These are phyloP conservation scores for Orientallactaga bullata DNA, from an alignment of 2,113 vertebrate genomes.

Conservation along the genomic window DNA sequence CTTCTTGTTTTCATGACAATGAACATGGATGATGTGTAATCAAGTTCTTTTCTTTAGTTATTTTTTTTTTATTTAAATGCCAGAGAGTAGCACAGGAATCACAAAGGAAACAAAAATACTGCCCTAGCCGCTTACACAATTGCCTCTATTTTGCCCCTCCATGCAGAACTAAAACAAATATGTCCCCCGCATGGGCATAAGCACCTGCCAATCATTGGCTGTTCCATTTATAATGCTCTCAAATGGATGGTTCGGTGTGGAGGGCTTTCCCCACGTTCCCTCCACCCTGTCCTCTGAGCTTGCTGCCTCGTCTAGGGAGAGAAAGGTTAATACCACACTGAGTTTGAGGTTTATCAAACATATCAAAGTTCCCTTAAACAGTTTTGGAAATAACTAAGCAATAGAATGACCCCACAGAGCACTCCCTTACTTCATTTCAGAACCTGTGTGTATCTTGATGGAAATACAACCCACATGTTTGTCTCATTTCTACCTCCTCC, in stretches of 20 bases:
- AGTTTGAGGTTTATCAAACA: constrained; percentile 52
- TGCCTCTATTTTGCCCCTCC: constrained; percentile 12
- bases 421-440: constrained; percentile 34
- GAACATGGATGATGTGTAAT: background rate
- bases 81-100: background rate
- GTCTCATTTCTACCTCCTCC: constrained; percentile 17
- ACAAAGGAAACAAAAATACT: constrained; percentile 40
- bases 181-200: no score
- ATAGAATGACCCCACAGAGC: background rate
- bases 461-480: constrained; percentile 67
- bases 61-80: background rate
- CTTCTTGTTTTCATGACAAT: constrained; percentile 65
- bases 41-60: constrained; percentile 5
- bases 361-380: constrained; percentile 35
- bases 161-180: constrained; percentile 13
- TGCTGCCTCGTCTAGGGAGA: background rate
- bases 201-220: background rate
- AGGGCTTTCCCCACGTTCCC: background rate
- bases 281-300: background rate
- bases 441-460: constrained; percentile 44
- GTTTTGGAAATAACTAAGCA: background rate
- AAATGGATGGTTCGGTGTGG: background rate
- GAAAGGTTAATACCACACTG: background rate
- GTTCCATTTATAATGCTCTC: background rate
- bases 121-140: background rate